Percentiles rank a stretch among this genome's conserved stretches.
Conservation (phyloP, 2,888 invertebrate species). For the Volucella inanis region DNA sequence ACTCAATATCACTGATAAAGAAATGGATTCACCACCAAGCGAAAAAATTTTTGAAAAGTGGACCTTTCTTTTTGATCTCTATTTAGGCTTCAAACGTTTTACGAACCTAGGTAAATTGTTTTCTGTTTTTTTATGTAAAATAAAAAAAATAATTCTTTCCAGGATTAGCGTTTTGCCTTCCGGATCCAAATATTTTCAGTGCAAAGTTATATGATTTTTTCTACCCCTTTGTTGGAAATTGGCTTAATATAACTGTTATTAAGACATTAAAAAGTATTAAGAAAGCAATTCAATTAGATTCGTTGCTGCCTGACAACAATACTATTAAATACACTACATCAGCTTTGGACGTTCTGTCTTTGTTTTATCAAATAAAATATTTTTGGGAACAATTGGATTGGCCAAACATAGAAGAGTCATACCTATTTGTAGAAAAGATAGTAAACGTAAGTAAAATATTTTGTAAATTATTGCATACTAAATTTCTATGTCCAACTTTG, state of each 20-base stretch:
- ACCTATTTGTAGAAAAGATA: conserved; percentile 33
- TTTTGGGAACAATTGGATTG: conserved; percentile 47
- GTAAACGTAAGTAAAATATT: conserved; percentile 18
- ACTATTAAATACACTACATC: conserved; percentile 22
- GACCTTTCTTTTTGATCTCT: conserved; percentile 30
- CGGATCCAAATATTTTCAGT: not conserved
- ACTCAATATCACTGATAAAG: conserved; percentile 21
- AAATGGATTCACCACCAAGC: not conserved
- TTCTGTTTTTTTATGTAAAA: not conserved
- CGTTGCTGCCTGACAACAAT: conserved; percentile 6
- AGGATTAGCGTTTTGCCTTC: conserved; percentile 13
- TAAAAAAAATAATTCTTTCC: not conserved
- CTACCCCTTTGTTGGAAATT: conserved; percentile 21
- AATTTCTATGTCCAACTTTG: too few species aligned
- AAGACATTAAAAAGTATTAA: conserved; percentile 30
- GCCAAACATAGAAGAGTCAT: conserved; percentile 30
- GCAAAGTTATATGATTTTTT: conserved; percentile 26
- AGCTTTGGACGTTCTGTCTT: conserved; percentile 32
- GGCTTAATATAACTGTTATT: conserved; percentile 45
- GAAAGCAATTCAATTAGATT: conserved; percentile 33
- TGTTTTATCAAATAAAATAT: conserved; percentile 45
- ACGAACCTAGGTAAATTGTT: conserved; percentile 13
- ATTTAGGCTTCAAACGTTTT: conserved; percentile 34
- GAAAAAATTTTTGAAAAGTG: conserved; percentile 5
- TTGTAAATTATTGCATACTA: too few species aligned